Percentiles rank a stretch among this genome's conserved stretches.
These are phyloP conservation scores for Argya squamiceps DNA, from an alignment of 2,797 vertebrate species.

Conservation along the genomic window DNA sequence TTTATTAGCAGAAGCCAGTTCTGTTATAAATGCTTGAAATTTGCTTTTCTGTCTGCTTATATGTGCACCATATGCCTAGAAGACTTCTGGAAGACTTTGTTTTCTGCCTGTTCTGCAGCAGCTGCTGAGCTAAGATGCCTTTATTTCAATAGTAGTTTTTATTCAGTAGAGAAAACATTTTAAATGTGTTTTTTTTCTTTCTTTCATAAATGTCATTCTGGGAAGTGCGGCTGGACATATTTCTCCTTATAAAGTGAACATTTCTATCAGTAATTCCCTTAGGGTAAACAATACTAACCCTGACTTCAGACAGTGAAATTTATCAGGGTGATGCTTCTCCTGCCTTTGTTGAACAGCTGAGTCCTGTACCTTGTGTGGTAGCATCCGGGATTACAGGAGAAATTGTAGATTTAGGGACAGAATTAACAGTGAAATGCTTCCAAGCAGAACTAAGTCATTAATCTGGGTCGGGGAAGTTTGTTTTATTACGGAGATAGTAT, in stretches of 20 bases:
- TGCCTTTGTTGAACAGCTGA: neutral
- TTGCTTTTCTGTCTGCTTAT: neutral
- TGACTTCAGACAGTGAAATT: neutral
- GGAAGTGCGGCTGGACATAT: neutral
- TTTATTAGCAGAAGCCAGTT: slow-evolving; percentile 28
- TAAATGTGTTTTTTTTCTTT: neutral
- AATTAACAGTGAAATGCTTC: neutral
- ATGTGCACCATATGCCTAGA: neutral
- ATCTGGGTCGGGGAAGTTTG: neutral
- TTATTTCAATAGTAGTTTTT: neutral
- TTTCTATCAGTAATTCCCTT: neutral
- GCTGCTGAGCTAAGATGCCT: neutral
- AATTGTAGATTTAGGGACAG: neutral
- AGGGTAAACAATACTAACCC: neutral
- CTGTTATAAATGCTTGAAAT: neutral
- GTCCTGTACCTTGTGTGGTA: neutral
- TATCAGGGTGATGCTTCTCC: neutral
- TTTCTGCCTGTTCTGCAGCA: neutral
- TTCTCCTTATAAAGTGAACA: neutral
- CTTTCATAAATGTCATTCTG: neutral
- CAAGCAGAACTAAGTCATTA: slow-evolving; percentile 18
- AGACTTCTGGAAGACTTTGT: neutral
- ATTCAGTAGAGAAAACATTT: neutral
- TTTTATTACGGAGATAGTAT: neutral
- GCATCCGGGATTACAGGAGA: neutral